Evolutionary conservation across 1,140 invertebrate species (phyloP), one percentile per base, ranked within the genome.

Genomic region (Probaryconus sp.): DNA sequence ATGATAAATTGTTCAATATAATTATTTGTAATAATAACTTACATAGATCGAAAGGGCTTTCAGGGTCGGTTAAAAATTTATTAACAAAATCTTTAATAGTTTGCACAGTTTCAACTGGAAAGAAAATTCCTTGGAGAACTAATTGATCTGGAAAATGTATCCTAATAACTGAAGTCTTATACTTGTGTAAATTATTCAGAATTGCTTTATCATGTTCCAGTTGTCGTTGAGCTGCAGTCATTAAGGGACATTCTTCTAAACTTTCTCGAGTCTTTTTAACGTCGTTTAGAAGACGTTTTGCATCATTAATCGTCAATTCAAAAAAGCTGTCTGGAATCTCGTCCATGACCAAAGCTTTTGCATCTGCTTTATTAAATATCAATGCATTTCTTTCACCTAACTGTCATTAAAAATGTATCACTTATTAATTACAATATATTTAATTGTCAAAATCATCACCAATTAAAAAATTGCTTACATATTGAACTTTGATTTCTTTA

Each of bases 261-360:
- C 90, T 87, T 24, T 88, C 77, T 21, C 92, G 89, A 43, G 89
- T 88, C 81, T 90, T 90, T 81, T 92, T 91, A 13, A 94, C 87
- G 78, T 95, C 93, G 33, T 90, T 87, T 18, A 94, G 87, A 9
- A 96, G 87, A 80, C 88, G 89, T 76, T 90, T 91, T 0, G 95
- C 90, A 88, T 97, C 95, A 53, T 92, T 89, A 13, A 94, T 88
- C 13, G 94, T 95, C 10, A 96, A 80, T 61, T 95, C 93, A 86
- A 93, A 97, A 81, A 96, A 96, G 69, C 93, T 93, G 85, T 96
- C 95, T 9, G 94, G 91, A 20, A 94, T 80, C 55, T 95, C 93
- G 56, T 92, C 89, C 47, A 72, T 78, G 1, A 87, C 81, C 47
- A 90, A 81, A 24, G 89, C 86, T 81, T 89, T 82, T 3, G 88